These are phyloP conservation scores for Pilophorus perplexus DNA, from an alignment of 2,888 invertebrate genomes.

Conservation along the genomic window DNA sequence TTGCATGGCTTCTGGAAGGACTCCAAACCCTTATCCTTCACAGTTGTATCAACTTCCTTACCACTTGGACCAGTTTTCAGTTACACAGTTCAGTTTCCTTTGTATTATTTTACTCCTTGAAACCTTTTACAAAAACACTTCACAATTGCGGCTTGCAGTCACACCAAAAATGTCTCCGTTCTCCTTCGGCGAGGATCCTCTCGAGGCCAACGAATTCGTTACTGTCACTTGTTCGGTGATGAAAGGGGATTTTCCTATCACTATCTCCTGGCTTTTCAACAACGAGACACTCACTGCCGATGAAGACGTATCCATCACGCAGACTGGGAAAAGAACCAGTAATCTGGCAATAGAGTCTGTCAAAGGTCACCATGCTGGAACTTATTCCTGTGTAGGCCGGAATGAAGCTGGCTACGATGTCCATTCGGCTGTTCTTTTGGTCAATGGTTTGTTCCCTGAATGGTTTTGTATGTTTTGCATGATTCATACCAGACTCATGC, in stretches of 20 bases:
- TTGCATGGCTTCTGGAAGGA: slow-evolving; percentile 8
- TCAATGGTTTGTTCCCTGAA: slow-evolving; percentile 61
- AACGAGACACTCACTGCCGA: slow-evolving; percentile 54
- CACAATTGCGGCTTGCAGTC: slow-evolving; percentile 47
- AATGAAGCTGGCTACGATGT: slow-evolving; percentile 68
- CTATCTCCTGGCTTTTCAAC: slow-evolving; percentile 65
- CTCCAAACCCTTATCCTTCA: no score
- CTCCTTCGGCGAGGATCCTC: slow-evolving; percentile 49
- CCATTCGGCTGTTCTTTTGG: slow-evolving; percentile 64
- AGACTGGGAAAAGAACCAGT: slow-evolving; percentile 63
- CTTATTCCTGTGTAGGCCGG: slow-evolving; percentile 68
- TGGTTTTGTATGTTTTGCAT: neutral
- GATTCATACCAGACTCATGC: no score
- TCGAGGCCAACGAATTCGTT: slow-evolving; percentile 51
- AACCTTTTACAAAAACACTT: no score
- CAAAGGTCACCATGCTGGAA: slow-evolving; percentile 68
- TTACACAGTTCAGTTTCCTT: neutral
- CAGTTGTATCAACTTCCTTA: neutral
- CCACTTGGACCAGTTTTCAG: no score
- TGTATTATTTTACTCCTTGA: neutral
- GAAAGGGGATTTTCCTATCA: slow-evolving; percentile 62
- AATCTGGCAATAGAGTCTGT: slow-evolving; percentile 67
- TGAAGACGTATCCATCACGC: slow-evolving; percentile 58
- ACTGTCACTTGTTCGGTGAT: slow-evolving; percentile 57
- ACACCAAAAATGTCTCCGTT: slow-evolving; percentile 48